Percentiles rank a stretch among this genome's conserved stretches.
Evolutionary conservation across 2,888 invertebrate genomes (phyloP).

Genomic region (Gonocerus acuteangulatus): DNA sequence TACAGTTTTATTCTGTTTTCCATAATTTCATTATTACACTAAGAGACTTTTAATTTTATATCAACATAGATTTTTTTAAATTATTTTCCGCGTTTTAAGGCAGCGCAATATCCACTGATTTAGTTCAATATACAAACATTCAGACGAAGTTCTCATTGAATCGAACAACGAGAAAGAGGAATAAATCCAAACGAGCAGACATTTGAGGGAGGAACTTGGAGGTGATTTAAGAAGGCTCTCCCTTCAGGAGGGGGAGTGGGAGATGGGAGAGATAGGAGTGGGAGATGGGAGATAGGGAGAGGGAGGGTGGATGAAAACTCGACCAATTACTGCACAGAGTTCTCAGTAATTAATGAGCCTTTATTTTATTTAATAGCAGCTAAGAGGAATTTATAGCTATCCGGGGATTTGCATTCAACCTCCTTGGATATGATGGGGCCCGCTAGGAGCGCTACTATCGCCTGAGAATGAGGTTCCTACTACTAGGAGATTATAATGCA

Average conservation of each 20-base stretch:
- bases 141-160: too few species aligned
- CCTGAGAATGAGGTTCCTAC: too few species aligned
- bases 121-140: too few species aligned
- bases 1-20: too few species aligned
- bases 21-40: too few species aligned
- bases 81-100: too few species aligned
- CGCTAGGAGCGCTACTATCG: too few species aligned
- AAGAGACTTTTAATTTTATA: too few species aligned
- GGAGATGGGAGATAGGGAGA: neutral
- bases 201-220: neutral
- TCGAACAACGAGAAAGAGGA: neutral
- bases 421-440: slow-evolving; percentile 18
- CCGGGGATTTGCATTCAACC: slow-evolving; percentile 20
- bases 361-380: slow-evolving; percentile 24
- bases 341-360: slow-evolving; percentile 19
- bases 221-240: neutral
- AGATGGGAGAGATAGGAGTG: neutral
- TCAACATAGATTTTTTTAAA: too few species aligned
- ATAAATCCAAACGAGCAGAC: neutral
- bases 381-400: slow-evolving; percentile 7
- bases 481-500: too few species aligned
- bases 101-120: too few species aligned
- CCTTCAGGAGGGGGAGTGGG: too few species aligned
- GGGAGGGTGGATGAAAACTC: slow-evolving; percentile 20
- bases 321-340: slow-evolving; percentile 16